Conservation (phyloP, 2,888 invertebrate species). For the Polyommatus icarus region DNA sequence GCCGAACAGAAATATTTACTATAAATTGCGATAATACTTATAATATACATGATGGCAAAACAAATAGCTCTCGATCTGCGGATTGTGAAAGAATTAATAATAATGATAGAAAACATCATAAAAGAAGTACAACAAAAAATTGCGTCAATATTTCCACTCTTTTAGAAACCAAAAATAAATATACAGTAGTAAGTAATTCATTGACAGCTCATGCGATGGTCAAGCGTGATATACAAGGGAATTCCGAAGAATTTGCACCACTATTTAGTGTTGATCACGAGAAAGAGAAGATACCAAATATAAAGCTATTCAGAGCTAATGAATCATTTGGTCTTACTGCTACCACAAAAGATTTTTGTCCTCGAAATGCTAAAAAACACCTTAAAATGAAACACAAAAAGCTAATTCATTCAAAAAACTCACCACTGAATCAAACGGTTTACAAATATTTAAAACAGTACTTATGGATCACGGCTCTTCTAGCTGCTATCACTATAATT, state of each 20-base stretch:
- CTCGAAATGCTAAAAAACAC: background rate
- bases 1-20: slow-evolving; percentile 40
- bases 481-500: slow-evolving; percentile 49
- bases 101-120: slow-evolving; percentile 54
- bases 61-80: slow-evolving; percentile 63
- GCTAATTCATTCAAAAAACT: slow-evolving; percentile 18
- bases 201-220: slow-evolving; percentile 44
- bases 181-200: slow-evolving; percentile 25
- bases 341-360: background rate
- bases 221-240: slow-evolving; percentile 46
- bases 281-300: background rate
- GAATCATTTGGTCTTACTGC: slow-evolving; percentile 33
- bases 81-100: slow-evolving; percentile 65
- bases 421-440: slow-evolving; percentile 33
- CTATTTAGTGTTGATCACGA: background rate
- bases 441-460: slow-evolving; percentile 43
- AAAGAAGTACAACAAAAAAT: slow-evolving; percentile 47
- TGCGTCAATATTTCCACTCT: slow-evolving; percentile 55
- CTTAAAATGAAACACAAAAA: slow-evolving; percentile 5
- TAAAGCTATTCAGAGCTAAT: background rate
- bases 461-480: slow-evolving; percentile 48
- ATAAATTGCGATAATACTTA: slow-evolving; percentile 53
- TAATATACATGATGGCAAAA: slow-evolving; percentile 51
- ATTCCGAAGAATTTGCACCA: slow-evolving; percentile 51
- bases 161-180: slow-evolving; percentile 41